Evolutionary conservation across 1,140 invertebrate genomes (phyloP).

Genomic region (Goniozus legneri): DNA sequence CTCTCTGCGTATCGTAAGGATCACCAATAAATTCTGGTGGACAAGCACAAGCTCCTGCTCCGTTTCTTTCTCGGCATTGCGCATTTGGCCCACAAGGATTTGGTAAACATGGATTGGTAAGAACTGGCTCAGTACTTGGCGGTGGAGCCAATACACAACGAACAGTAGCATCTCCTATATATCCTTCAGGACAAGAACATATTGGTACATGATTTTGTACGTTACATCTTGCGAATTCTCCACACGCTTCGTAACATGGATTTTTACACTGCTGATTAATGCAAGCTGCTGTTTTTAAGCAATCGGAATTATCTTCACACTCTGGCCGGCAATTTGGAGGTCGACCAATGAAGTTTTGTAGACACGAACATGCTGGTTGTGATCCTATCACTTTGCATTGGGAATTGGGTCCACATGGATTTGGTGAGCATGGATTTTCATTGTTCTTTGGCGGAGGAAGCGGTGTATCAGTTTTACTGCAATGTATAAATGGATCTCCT

Average conservation of each 20-base stretch:
- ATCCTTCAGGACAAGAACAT: constrained; percentile 70
- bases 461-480: constrained; percentile 56
- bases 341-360: constrained; percentile 69
- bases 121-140: constrained; percentile 50
- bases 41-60: constrained; percentile 74
- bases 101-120: constrained; percentile 65
- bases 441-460: constrained; percentile 29
- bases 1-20: constrained; percentile 63
- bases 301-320: constrained; percentile 72
- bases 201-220: constrained; percentile 75
- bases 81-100: constrained; percentile 78
- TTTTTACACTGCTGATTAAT: constrained; percentile 75
- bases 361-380: constrained; percentile 72
- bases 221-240: constrained; percentile 67
- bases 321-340: constrained; percentile 78
- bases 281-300: constrained; percentile 70
- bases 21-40: constrained; percentile 72
- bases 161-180: constrained; percentile 72
- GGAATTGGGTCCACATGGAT: constrained; percentile 74
- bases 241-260: constrained; percentile 77
- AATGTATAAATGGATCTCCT: constrained; percentile 75
- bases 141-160: constrained; percentile 55
- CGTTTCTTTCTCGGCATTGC: constrained; percentile 71
- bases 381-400: constrained; percentile 69
- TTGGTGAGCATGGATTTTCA: constrained; percentile 67